phyloP scores from a whole-genome alignment of 2,113 vertebrate genomes.

The Phyllopteryx taeniolatus region DNA sequence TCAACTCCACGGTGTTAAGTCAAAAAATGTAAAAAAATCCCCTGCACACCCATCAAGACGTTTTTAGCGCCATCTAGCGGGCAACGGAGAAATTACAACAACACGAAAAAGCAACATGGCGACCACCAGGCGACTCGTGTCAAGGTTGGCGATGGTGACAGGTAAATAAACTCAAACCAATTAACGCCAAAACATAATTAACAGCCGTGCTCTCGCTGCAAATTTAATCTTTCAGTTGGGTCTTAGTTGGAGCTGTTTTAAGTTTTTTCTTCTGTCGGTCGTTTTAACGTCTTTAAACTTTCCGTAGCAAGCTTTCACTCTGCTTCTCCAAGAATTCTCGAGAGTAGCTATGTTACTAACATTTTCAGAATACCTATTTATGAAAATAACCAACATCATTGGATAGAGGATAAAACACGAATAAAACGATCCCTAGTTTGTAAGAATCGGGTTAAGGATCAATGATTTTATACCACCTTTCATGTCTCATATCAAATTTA shows the following conservation, averaged over 20 bases:
- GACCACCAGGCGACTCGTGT: conserved; percentile 61
- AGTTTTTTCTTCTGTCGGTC: neutral
- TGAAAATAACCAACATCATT: no score
- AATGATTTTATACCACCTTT: no score
- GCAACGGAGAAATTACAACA: conserved; percentile 6
- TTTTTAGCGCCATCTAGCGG: conserved; percentile 25
- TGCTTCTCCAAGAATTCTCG: neutral
- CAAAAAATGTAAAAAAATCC: no score
- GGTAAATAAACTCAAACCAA: conserved; percentile 47
- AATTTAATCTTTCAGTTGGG: neutral
- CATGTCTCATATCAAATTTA: no score
- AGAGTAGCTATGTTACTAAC: no score
- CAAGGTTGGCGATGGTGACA: conserved; percentile 73
- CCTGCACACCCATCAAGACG: no score
- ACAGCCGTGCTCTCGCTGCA: neutral
- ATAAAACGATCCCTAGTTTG: no score
- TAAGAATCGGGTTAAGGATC: no score
- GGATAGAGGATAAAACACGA: no score
- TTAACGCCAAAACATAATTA: neutral
- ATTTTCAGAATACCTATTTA: no score
- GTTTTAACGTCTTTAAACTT: neutral
- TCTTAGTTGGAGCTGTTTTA: no score
- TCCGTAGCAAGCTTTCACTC: neutral
- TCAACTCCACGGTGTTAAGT: no score
- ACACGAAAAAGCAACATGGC: conserved; percentile 53